A percentile compares a stretch with the other conserved stretches of the same genome.
Conservation (phyloP, 2,888 invertebrate genomes). For the Sialis fuliginosa region DNA sequence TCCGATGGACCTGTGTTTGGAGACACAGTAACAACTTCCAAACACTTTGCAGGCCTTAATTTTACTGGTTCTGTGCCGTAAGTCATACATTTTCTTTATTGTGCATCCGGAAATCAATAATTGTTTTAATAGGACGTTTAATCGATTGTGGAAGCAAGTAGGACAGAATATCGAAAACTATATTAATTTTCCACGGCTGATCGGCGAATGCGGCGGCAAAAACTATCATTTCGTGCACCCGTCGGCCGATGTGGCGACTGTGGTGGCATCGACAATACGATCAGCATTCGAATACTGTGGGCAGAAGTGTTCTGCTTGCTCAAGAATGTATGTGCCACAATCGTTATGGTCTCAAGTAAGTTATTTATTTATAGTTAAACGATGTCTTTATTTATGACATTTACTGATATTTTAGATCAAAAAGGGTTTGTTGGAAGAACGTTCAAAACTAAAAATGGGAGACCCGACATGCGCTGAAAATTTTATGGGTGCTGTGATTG, state of each 20-base stretch:
- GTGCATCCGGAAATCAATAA: constrained; percentile 1
- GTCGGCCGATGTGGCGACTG: constrained; percentile 67
- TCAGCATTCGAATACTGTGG: constrained; percentile 94
- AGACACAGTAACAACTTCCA: constrained; percentile 67
- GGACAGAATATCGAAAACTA: constrained; percentile 74
- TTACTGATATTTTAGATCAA: constrained; percentile 32
- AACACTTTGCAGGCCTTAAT: constrained; percentile 82
- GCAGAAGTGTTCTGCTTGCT: constrained; percentile 97
- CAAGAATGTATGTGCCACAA: constrained; percentile 88
- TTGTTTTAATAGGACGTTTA: constrained; percentile 52
- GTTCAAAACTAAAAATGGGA: constrained; percentile 65
- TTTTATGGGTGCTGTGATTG: constrained; percentile 94
- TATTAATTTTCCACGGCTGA: constrained; percentile 78
- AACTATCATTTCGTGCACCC: constrained; percentile 96
- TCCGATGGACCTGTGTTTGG: constrained; percentile 94
- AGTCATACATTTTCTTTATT: constrained; percentile 16
- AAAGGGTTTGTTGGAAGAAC: constrained; percentile 48
- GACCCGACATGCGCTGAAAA: constrained; percentile 63
- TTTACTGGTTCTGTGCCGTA: constrained; percentile 95
- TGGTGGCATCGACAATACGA: constrained; percentile 68
- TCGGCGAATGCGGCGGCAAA: constrained; percentile 97
- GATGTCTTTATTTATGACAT: no score
- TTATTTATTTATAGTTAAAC: background rate
- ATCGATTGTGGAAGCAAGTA: constrained; percentile 82
- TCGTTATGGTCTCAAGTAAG: constrained; percentile 60